Conservation (phyloP, 2,797 vertebrate genomes). For the Enteromius mattozi region DNA sequence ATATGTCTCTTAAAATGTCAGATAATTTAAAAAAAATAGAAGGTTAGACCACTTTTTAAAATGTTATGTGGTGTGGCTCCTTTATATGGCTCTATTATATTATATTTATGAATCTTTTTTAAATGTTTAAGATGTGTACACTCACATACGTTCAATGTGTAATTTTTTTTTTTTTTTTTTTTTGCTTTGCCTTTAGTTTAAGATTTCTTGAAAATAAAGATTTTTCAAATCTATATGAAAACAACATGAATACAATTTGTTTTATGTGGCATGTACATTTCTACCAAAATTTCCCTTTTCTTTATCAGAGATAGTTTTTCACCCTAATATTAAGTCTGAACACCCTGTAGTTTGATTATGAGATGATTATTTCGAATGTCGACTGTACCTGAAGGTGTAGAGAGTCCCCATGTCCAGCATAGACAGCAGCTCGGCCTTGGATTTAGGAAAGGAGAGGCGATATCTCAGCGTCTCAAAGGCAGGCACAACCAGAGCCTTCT, state of each 20-base stretch:
- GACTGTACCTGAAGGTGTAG: constrained; percentile 91
- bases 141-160: background rate
- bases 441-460: constrained; percentile 90
- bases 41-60: background rate
- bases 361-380: background rate
- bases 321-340: background rate
- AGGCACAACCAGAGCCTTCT: constrained; percentile 92
- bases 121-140: background rate
- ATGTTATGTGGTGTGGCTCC: background rate
- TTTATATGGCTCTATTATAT: too few relatives aligned
- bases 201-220: background rate
- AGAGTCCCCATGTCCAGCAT: constrained; percentile 94
- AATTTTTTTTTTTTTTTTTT: background rate
- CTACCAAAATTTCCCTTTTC: background rate
- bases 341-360: background rate
- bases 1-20: background rate
- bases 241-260: background rate
- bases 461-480: constrained; percentile 94
- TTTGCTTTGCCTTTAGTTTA: background rate
- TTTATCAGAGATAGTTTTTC: background rate
- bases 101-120: background rate
- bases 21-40: background rate
- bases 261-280: background rate
- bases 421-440: constrained; percentile 94
- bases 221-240: background rate